Conservation (phyloP, 2,797 vertebrate genomes). For the Neomorphus geoffroyi region DNA sequence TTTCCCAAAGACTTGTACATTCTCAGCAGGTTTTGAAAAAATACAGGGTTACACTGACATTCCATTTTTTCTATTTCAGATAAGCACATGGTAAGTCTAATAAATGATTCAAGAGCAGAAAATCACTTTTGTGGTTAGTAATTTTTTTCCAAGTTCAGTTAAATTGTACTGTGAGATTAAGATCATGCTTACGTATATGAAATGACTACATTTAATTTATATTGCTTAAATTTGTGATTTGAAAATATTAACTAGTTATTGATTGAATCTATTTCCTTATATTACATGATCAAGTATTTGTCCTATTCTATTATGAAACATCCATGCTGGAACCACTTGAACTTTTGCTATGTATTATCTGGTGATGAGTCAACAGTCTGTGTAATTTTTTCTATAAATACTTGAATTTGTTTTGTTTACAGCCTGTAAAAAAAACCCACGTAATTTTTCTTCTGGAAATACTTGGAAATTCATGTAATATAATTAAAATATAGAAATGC, state of each 20-base stretch:
- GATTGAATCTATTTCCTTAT: not conserved
- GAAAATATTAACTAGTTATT: not conserved
- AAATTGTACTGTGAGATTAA: not conserved
- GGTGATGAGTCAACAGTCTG: not conserved
- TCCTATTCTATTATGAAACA: not conserved
- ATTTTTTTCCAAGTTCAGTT: not conserved
- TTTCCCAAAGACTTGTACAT: not conserved
- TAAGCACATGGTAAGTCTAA: not conserved
- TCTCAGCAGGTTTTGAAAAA: not conserved
- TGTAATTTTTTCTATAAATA: not conserved
- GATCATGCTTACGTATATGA: not conserved
- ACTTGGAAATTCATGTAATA: not conserved
- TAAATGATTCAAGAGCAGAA: not conserved
- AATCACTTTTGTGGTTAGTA: not conserved
- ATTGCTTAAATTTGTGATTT: not conserved
- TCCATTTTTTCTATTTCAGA: not conserved
- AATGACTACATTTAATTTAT: not conserved
- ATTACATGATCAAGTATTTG: not conserved
- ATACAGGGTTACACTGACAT: not conserved
- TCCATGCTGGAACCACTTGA: not conserved
- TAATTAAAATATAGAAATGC: not conserved
- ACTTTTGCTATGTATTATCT: not conserved
- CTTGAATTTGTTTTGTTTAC: not conserved
- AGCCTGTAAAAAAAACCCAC: no score
- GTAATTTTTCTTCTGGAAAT: not conserved